A percentile compares a stretch with the other conserved stretches of the same genome.
Conservation (phyloP, 1,140 invertebrate species). For the Ditylenchus dipsaci region DNA sequence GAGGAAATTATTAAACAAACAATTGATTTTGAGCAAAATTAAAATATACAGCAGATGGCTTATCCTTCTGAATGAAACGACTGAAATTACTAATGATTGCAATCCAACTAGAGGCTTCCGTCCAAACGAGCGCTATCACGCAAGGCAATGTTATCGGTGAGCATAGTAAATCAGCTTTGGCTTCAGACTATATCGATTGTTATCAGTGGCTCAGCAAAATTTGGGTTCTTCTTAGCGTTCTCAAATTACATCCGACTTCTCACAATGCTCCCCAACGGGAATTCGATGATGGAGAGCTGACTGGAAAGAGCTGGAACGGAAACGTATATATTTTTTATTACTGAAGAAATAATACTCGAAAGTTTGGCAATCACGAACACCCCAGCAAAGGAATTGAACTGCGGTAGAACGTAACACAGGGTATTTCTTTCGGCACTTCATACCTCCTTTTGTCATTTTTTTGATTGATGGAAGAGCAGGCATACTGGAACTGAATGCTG, state of each 20-base stretch:
- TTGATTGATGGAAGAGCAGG: conserved; percentile 38
- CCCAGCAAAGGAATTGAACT: conserved; percentile 61
- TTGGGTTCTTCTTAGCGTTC: conserved; percentile 61
- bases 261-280: conserved; percentile 61
- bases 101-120: conserved; percentile 61
- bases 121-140: conserved; percentile 61
- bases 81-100: conserved; percentile 59
- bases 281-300: conserved; percentile 61
- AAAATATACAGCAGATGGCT: too few species aligned
- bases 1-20: too few species aligned
- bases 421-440: conserved; percentile 39
- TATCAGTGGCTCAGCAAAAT: conserved; percentile 60
- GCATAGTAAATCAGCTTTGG: conserved; percentile 61
- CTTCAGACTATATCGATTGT: conserved; percentile 62
- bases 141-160: conserved; percentile 62
- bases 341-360: conserved; percentile 42
- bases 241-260: conserved; percentile 59
- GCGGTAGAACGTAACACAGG: conserved; percentile 39
- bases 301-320: conserved; percentile 51
- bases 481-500: conserved; percentile 19
- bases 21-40: too few species aligned
- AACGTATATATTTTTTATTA: too few species aligned
- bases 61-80: conserved; percentile 9
- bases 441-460: conserved; percentile 27
- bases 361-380: conserved; percentile 62